Evolutionary conservation across 1,140 invertebrate genomes (phyloP), one percentile per base, ranked within the genome.

Genomic region (Solenopsis invicta): DNA sequence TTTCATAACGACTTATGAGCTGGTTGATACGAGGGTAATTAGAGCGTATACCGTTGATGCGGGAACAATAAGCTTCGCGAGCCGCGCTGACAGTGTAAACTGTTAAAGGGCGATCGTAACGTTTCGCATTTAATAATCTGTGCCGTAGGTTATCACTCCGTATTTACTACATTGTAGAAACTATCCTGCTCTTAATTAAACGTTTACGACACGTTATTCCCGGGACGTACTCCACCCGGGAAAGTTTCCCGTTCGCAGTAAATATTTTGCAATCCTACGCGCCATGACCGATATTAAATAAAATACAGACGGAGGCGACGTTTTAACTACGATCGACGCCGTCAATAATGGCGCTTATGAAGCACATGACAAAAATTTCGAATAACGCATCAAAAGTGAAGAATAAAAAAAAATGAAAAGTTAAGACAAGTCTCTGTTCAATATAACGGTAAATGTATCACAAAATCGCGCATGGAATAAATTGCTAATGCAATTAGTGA

Each of bases 91-190:
- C 72, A 61, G 80, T 50, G 66, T 90, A 91, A 88, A 91, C 87
- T 88, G 90, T 88, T 90, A 88, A 84, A 90, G 80, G 45, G 56
- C 71, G 86, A 86, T 87, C 89, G 77, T 90, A 90, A 88, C 81
- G 89, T 88, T 86, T 72, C 81, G 50, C 34, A 87, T 82, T 90
- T 90, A 90, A 90, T 88, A 90, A 81, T 87, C 62, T 62, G 71
- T 77, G 86, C 86, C 29, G 54, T 56, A 4, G 54, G 61, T 87
- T 87, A 90, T 90, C 86, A 75, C 80, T 61, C 62, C 72, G 64
- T 88, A 88, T 88, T 90, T 88, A 90, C 64, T 72, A 86, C 72
- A 64, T 88, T 86, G 86, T 66, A 85, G 62, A 69, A 90, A 88
- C 87, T 82, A 88, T 64, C 48, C 48, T 50, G 54, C 81, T 76